A percentile compares a stretch with the other conserved stretches of the same genome.
phyloP scores from a whole-genome alignment of 2,888 invertebrate species.

The Drosophila setosimentum region DNA sequence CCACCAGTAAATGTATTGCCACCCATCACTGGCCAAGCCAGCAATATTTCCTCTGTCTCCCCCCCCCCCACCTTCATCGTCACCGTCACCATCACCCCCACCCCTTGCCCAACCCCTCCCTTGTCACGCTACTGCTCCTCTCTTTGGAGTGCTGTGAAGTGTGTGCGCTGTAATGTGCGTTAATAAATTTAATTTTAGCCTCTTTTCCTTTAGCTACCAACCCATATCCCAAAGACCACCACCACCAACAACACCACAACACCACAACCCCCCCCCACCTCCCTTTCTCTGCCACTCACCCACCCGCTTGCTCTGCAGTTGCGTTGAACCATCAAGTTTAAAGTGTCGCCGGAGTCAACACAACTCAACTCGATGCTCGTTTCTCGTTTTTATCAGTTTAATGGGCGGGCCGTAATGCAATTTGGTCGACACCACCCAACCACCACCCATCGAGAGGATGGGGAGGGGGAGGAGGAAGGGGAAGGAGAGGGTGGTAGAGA shows the following conservation, averaged over 20 bases:
- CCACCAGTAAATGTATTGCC: conserved; percentile 22
- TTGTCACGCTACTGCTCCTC: not conserved
- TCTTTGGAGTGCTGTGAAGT: conserved; percentile 65
- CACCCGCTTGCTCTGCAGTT: not conserved
- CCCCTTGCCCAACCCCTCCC: not conserved
- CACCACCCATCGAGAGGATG: not conserved
- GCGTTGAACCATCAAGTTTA: conserved; percentile 64
- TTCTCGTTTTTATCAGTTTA: conserved; percentile 79
- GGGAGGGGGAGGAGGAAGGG: not conserved
- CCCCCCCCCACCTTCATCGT: too few species aligned
- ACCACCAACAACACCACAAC: too few species aligned
- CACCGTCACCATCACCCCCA: too few species aligned
- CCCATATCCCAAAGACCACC: not conserved
- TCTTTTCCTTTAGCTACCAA: conserved; percentile 33
- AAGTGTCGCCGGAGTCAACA: conserved; percentile 69
- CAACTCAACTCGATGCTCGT: conserved; percentile 69
- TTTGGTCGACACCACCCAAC: conserved; percentile 51
- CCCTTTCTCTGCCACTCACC: not conserved
- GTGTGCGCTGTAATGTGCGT: conserved; percentile 73
- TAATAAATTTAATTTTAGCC: conserved; percentile 79
- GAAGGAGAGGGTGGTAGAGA: conserved; percentile 11
- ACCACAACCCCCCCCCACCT: too few species aligned
- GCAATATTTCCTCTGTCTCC: not conserved
- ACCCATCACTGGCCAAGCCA: conserved; percentile 5
- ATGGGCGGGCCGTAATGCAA: conserved; percentile 78